phyloP scores from a whole-genome alignment of 2,888 invertebrate genomes.

The Noctua fimbriata region DNA sequence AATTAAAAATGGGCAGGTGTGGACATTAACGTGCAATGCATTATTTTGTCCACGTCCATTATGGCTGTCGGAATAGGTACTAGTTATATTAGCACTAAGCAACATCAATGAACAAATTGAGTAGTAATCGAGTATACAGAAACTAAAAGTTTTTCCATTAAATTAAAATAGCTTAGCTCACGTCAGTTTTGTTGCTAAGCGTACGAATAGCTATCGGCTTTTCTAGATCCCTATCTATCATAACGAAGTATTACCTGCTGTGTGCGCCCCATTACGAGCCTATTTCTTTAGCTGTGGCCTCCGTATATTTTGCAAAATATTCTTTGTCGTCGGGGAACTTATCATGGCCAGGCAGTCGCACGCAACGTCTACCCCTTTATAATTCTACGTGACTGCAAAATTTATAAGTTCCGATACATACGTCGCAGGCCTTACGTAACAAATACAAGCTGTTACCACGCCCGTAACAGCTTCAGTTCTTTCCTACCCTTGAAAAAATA shows the following conservation, averaged over 20 bases:
- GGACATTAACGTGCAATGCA: slow-evolving; percentile 13
- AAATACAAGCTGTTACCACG: slow-evolving; percentile 71
- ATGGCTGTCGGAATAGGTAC: background rate
- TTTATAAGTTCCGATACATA: slow-evolving; percentile 73
- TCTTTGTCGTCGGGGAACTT: slow-evolving; percentile 76
- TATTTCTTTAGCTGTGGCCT: slow-evolving; percentile 73
- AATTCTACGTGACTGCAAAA: slow-evolving; percentile 71
- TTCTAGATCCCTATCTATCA: slow-evolving; percentile 68
- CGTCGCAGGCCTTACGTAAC: slow-evolving; percentile 75
- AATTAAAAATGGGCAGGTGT: slow-evolving; percentile 19
- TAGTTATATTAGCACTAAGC: slow-evolving; percentile 1
- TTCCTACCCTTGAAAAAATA: slow-evolving; percentile 51
- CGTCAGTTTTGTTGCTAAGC: slow-evolving; percentile 47
- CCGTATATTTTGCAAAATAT: slow-evolving; percentile 78
- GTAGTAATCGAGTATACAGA: background rate
- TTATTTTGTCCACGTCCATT: slow-evolving; percentile 10
- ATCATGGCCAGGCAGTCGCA: slow-evolving; percentile 76
- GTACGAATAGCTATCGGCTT: slow-evolving; percentile 61
- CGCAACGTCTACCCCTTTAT: slow-evolving; percentile 78
- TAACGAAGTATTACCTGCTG: slow-evolving; percentile 49
- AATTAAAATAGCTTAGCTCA: slow-evolving; percentile 34
- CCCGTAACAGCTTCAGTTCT: slow-evolving; percentile 36
- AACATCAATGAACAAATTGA: slow-evolving; percentile 3
- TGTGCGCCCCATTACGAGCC: slow-evolving; percentile 64
- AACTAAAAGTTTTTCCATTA: slow-evolving; percentile 12